Evolutionary conservation across 2,888 invertebrate genomes (phyloP).

Genomic region (Cosmorhoe ocellata): DNA sequence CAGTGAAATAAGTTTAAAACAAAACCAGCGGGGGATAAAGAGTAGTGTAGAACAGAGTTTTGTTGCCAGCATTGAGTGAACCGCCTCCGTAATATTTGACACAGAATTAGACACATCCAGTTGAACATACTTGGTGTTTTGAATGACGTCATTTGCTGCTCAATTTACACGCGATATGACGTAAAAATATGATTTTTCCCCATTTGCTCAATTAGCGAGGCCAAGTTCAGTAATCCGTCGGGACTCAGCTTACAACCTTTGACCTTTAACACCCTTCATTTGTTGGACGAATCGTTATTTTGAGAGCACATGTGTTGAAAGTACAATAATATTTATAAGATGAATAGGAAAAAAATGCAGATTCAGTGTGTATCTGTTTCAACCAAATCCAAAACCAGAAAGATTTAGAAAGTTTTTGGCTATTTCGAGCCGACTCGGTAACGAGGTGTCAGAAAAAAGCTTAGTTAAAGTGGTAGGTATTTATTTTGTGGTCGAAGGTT

Average conservation of each 20-base stretch:
- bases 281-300: conserved; percentile 10
- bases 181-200: conserved; percentile 31
- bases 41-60: too few species aligned
- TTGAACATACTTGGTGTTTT: conserved; percentile 27
- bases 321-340: too few species aligned
- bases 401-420: too few species aligned
- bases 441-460: too few species aligned
- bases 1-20: too few species aligned
- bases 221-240: conserved; percentile 23
- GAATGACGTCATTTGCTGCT: conserved; percentile 31
- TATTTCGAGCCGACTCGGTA: too few species aligned
- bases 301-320: not conserved
- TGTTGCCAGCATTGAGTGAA: conserved; percentile 26
- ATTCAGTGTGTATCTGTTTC: too few species aligned
- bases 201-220: conserved; percentile 27
- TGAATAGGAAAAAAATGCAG: too few species aligned
- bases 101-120: conserved; percentile 31
- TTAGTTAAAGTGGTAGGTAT: too few species aligned
- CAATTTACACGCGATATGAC: conserved; percentile 24
- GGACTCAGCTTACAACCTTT: conserved; percentile 1
- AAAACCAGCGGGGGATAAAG: too few species aligned
- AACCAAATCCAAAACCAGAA: too few species aligned
- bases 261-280: conserved; percentile 1
- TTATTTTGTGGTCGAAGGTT: too few species aligned
- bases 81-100: conserved; percentile 13